These are phyloP conservation scores for Drosophila longiperda DNA, from an alignment of 2,888 invertebrate species.

Conservation along the genomic window DNA sequence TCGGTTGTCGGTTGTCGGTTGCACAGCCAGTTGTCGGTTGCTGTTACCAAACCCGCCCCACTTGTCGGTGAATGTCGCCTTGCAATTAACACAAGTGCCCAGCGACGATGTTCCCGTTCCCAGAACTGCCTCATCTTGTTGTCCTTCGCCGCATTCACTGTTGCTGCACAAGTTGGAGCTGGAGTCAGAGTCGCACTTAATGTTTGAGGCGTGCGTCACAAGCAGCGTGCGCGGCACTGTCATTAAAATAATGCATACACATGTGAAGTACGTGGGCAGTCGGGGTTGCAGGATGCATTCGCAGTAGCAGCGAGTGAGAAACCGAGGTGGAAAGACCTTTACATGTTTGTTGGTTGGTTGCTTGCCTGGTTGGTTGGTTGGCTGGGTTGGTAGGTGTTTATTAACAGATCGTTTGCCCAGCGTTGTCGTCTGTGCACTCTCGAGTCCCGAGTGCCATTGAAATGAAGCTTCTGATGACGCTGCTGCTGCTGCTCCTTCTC, in stretches of 20 bases:
- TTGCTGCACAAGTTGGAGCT: slow-evolving; percentile 29
- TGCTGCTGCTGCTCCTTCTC: neutral
- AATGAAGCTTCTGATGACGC: slow-evolving; percentile 3
- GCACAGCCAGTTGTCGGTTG: slow-evolving; percentile 11
- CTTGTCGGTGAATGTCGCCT: slow-evolving; percentile 72
- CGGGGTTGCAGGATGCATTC: slow-evolving; percentile 46
- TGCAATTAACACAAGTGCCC: slow-evolving; percentile 84
- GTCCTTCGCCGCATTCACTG: slow-evolving; percentile 65
- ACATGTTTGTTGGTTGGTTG: neutral
- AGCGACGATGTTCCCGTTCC: slow-evolving; percentile 48
- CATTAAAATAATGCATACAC: slow-evolving; percentile 83
- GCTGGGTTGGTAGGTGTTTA: slow-evolving; percentile 78
- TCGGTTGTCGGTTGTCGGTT: slow-evolving; percentile 17
- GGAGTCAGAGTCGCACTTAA: slow-evolving; percentile 58
- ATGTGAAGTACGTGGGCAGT: slow-evolving; percentile 77
- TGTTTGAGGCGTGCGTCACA: slow-evolving; percentile 76
- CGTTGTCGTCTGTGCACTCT: slow-evolving; percentile 52
- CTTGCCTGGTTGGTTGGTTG: slow-evolving; percentile 60
- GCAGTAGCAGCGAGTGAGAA: neutral
- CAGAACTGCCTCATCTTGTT: slow-evolving; percentile 57
- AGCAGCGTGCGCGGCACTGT: slow-evolving; percentile 70
- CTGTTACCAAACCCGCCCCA: slow-evolving; percentile 54
- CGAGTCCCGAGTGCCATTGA: slow-evolving; percentile 58
- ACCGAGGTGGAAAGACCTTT: neutral
- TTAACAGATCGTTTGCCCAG: slow-evolving; percentile 83